phyloP scores from a whole-genome alignment of 2,888 invertebrate genomes.

The Ceraclea dissimilis region DNA sequence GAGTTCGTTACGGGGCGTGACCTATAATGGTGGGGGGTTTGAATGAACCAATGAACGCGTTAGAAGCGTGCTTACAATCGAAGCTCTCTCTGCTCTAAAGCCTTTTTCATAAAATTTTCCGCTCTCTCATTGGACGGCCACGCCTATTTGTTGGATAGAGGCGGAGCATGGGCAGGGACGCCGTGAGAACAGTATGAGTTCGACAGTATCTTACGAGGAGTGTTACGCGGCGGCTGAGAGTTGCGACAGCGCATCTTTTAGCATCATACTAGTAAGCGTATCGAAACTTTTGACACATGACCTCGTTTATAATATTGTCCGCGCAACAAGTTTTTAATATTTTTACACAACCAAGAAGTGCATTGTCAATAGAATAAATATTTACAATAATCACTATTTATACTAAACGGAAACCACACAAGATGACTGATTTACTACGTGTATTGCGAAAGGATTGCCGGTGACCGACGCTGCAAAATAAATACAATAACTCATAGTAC shows the following conservation, averaged over 20 bases:
- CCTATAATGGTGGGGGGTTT: slow-evolving; percentile 33
- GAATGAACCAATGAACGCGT: slow-evolving; percentile 33
- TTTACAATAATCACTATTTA: neutral
- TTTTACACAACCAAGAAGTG: neutral
- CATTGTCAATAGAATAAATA: neutral
- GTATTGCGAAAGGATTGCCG: neutral
- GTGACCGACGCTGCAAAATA: slow-evolving; percentile 5
- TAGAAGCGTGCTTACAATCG: slow-evolving; percentile 19
- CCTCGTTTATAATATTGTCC: slow-evolving; percentile 9
- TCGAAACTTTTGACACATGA: slow-evolving; percentile 18
- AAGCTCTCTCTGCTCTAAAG: slow-evolving; percentile 20
- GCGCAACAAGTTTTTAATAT: slow-evolving; percentile 18
- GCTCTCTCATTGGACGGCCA: slow-evolving; percentile 36
- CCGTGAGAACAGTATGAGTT: slow-evolving; percentile 40
- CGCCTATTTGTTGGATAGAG: slow-evolving; percentile 40
- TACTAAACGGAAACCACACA: neutral
- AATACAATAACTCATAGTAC: neutral
- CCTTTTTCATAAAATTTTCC: slow-evolving; percentile 16
- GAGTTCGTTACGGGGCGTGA: slow-evolving; percentile 23
- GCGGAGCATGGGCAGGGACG: slow-evolving; percentile 41
- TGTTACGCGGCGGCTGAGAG: slow-evolving; percentile 31
- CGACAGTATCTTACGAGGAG: slow-evolving; percentile 46
- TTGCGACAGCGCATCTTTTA: slow-evolving; percentile 30
- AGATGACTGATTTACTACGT: too few species aligned
- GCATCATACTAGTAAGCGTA: slow-evolving; percentile 10